Evolutionary conservation across 2,888 invertebrate genomes (phyloP).

Genomic region (Tortrix viridana): DNA sequence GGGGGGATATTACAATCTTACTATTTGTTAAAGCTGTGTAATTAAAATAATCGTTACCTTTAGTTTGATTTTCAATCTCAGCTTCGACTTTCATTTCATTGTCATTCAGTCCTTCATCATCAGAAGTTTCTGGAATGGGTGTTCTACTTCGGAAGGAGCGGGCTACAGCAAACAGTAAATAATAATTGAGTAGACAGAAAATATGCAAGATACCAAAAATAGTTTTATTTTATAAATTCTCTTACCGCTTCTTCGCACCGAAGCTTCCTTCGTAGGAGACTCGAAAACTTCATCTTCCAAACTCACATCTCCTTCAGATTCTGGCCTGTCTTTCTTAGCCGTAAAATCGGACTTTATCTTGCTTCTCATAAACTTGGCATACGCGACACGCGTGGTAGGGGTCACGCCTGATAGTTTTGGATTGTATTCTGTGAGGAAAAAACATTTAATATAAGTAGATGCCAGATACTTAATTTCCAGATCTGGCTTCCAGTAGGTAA

Average conservation of each 20-base stretch:
- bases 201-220: no score
- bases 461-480: no score
- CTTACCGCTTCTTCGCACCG: conserved; percentile 53
- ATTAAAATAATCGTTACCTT: conserved; percentile 51
- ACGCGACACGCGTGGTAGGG: conserved; percentile 91
- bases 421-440: conserved; percentile 87
- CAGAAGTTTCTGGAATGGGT: conserved; percentile 84
- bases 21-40: no score
- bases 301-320: conserved; percentile 36
- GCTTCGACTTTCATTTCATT: conserved; percentile 73
- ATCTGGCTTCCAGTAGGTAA: no score
- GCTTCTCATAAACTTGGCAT: conserved; percentile 93
- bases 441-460: no score
- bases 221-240: background rate
- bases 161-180: conserved; percentile 47
- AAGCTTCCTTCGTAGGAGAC: conserved; percentile 50
- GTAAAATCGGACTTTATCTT: conserved; percentile 86
- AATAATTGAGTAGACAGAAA: background rate
- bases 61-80: conserved; percentile 65
- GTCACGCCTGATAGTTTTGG: conserved; percentile 90
- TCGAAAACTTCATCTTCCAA: conserved; percentile 70
- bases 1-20: no score
- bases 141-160: conserved; percentile 80
- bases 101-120: conserved; percentile 71
- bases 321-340: conserved; percentile 49